A percentile compares a stretch with the other conserved stretches of the same genome.
phyloP scores from a whole-genome alignment of 2,888 invertebrate genomes.

The Atherix ibis region DNA sequence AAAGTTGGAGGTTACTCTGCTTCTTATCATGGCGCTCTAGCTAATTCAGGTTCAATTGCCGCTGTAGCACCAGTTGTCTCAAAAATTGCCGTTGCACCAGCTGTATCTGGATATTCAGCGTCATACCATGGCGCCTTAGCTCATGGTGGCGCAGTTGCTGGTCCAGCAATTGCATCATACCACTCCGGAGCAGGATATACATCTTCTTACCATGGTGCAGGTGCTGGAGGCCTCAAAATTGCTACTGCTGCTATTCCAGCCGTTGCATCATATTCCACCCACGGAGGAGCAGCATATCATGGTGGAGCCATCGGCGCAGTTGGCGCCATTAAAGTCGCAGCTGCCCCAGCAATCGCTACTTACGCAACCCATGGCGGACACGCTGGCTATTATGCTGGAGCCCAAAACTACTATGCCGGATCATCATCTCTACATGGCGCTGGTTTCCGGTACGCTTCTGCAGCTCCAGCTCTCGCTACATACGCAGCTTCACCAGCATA shows the following conservation, averaged over 20 bases:
- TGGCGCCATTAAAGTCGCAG: slow-evolving; percentile 5
- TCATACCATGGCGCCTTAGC: slow-evolving; percentile 1
- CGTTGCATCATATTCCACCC: slow-evolving; percentile 13
- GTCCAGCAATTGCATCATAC: too few species aligned
- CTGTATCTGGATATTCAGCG: slow-evolving; percentile 25
- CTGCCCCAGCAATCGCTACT: slow-evolving; percentile 15
- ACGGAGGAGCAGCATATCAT: slow-evolving; percentile 5
- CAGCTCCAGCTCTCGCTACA: slow-evolving; percentile 22
- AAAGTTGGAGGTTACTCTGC: slow-evolving; percentile 18
- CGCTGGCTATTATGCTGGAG: slow-evolving; percentile 6
- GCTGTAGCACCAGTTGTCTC: slow-evolving; percentile 9
- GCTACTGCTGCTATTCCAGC: slow-evolving; percentile 10
- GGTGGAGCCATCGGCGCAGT: too few species aligned
- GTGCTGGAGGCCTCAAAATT: slow-evolving; percentile 8
- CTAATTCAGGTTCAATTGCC: slow-evolving; percentile 17
- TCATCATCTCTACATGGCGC: slow-evolving; percentile 20
- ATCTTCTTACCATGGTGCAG: slow-evolving; percentile 9
- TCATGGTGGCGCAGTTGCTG: slow-evolving; percentile 4
- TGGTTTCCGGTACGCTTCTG: slow-evolving; percentile 26
- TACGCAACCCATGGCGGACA: slow-evolving; percentile 4
- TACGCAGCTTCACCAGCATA: slow-evolving; percentile 29
- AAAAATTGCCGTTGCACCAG: slow-evolving; percentile 24
- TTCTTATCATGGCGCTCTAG: slow-evolving; percentile 19
- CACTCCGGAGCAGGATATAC: slow-evolving; percentile 13
- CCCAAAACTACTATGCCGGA: slow-evolving; percentile 16